phyloP scores from a whole-genome alignment of 2,888 invertebrate genomes.

The Coelopa pilipes region DNA sequence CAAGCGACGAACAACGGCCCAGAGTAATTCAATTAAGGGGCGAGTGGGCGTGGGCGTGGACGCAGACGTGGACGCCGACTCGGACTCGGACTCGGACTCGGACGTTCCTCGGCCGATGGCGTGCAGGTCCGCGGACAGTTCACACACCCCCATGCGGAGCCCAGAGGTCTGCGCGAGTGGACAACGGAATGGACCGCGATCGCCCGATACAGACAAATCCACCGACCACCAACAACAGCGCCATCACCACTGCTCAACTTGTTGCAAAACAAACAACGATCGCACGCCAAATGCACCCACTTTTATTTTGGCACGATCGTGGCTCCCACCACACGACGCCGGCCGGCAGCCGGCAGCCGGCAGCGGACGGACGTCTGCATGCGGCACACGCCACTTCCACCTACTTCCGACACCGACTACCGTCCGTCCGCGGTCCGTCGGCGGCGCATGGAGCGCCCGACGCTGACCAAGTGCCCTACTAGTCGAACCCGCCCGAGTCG shows the following conservation, averaged over 20 bases:
- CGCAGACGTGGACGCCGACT: conserved; percentile 19
- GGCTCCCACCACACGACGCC: conserved; percentile 21
- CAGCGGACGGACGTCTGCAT: conserved; percentile 16
- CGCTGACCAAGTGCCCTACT: conserved; percentile 34
- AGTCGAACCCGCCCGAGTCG: conserved; percentile 19
- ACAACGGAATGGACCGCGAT: conserved; percentile 14
- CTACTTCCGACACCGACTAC: conserved; percentile 23
- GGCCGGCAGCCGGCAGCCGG: not conserved
- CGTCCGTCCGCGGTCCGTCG: not conserved
- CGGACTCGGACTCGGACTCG: too few relatives aligned
- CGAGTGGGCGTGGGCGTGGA: conserved; percentile 47
- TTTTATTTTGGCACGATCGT: conserved; percentile 37
- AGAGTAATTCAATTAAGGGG: conserved; percentile 58
- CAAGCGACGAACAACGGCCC: conserved; percentile 30
- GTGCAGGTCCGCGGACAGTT: conserved; percentile 20
- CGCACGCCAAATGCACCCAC: conserved; percentile 41
- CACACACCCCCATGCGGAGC: conserved; percentile 37
- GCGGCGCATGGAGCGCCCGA: conserved; percentile 29
- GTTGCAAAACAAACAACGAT: conserved; percentile 8
- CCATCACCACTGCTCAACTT: not conserved
- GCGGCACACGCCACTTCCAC: conserved; percentile 40
- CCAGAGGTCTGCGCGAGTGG: conserved; percentile 30
- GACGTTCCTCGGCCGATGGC: too few relatives aligned
- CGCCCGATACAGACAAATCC: conserved; percentile 15
- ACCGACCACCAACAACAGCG: conserved; percentile 23